Evolutionary conservation across 2,113 vertebrate genomes (phyloP).

Genomic region (Prionailurus viverrinus): DNA sequence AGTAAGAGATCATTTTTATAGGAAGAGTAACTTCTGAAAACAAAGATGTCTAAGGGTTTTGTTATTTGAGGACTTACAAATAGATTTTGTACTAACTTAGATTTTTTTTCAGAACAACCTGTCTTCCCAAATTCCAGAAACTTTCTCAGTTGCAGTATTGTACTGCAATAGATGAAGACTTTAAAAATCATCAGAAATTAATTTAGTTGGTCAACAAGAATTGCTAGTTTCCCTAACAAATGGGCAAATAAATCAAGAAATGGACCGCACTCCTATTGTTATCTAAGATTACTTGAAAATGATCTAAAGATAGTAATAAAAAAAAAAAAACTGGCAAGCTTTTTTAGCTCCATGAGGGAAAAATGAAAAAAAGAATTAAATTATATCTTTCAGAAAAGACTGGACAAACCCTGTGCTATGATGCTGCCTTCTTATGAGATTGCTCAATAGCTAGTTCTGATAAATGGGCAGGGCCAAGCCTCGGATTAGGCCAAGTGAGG

Average conservation of each 20-base stretch:
- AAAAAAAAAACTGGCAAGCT: background rate
- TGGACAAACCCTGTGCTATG: background rate
- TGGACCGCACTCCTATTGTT: background rate
- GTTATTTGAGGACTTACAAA: conserved; percentile 7
- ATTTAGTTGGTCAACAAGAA: background rate
- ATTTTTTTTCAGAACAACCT: conserved; percentile 32
- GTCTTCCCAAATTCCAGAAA: conserved; percentile 41
- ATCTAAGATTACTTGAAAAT: conserved; percentile 37
- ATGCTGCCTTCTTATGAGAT: background rate
- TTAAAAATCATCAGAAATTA: background rate
- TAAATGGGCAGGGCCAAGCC: background rate
- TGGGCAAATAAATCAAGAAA: conserved; percentile 21
- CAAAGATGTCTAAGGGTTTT: background rate
- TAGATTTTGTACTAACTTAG: background rate
- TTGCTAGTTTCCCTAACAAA: background rate
- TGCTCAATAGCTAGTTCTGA: background rate
- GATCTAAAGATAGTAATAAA: background rate
- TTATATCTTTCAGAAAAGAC: background rate
- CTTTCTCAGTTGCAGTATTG: background rate
- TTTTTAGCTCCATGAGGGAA: background rate
- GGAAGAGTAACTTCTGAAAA: conserved; percentile 51
- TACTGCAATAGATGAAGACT: background rate
- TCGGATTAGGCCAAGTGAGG: background rate
- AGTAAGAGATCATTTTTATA: background rate
- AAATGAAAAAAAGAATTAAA: background rate